Percentiles rank a stretch among this genome's conserved stretches.
Evolutionary conservation across 2,888 invertebrate species (phyloP).

Genomic region (Phyllotreta cruciferae): DNA sequence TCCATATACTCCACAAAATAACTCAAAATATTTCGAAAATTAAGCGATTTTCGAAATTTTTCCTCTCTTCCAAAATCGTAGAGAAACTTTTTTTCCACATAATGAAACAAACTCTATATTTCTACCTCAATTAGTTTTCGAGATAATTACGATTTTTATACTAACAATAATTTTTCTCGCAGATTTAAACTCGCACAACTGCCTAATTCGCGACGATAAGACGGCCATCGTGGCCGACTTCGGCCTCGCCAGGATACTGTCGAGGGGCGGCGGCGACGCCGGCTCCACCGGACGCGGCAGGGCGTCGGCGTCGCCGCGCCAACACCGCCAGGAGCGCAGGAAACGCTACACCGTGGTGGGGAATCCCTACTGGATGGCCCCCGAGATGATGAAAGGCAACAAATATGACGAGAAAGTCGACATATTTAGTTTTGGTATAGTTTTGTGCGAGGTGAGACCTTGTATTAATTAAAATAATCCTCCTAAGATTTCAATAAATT

Average conservation of each 20-base stretch:
- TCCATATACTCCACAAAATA: too few relatives aligned
- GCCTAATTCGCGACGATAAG: slow-evolving; percentile 79
- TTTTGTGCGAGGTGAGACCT: slow-evolving; percentile 95
- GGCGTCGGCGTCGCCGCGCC: slow-evolving; percentile 57
- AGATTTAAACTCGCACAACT: slow-evolving; percentile 95
- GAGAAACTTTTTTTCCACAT: too few relatives aligned
- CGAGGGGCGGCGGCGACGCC: slow-evolving; percentile 58
- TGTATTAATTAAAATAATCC: too few relatives aligned
- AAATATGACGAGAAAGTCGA: slow-evolving; percentile 97
- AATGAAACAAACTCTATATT: not conserved
- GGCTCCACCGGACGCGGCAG: slow-evolving; percentile 30
- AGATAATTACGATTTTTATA: too few relatives aligned
- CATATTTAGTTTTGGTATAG: slow-evolving; percentile 94
- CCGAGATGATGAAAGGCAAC: slow-evolving; percentile 97
- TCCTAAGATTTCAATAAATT: too few relatives aligned
- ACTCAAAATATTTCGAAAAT: too few relatives aligned
- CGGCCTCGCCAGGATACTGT: slow-evolving; percentile 86
- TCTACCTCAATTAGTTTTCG: too few relatives aligned
- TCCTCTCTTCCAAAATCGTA: too few relatives aligned
- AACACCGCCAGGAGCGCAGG: slow-evolving; percentile 70
- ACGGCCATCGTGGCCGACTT: slow-evolving; percentile 96
- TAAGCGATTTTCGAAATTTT: too few relatives aligned
- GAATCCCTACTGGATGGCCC: slow-evolving; percentile 99
- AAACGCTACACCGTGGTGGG: slow-evolving; percentile 96
- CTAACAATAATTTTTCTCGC: slow-evolving; percentile 52